phyloP scores from a whole-genome alignment of 2,888 invertebrate species.

The Cosmopolites sordidus region DNA sequence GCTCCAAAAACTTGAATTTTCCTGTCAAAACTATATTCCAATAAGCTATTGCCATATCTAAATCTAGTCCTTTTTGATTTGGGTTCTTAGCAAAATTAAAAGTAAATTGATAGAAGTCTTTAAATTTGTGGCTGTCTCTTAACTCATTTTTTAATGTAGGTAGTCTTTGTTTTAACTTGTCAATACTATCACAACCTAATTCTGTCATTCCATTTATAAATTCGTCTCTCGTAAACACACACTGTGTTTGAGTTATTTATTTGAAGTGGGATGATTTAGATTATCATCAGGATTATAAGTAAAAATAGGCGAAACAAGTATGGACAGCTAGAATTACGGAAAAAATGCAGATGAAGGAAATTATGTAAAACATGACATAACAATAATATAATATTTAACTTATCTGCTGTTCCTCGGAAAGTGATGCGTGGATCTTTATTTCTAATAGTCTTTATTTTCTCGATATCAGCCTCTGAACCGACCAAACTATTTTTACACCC shows the following conservation, averaged over 20 bases:
- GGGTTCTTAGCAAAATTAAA: constrained; percentile 98
- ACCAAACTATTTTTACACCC: no score
- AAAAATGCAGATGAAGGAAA: no score
- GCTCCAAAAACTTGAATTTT: constrained; percentile 87
- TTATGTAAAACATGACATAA: no score
- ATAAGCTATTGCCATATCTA: constrained; percentile 97
- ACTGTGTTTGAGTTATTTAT: constrained; percentile 93
- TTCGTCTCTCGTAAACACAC: constrained; percentile 95
- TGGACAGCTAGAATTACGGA: no score
- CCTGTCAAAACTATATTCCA: constrained; percentile 97
- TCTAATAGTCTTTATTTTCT: no score
- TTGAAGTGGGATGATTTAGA: no score
- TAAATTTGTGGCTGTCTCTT: constrained; percentile 83
- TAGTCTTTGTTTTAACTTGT: constrained; percentile 85
- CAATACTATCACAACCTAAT: constrained; percentile 85
- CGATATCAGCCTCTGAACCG: no score
- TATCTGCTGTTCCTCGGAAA: no score
- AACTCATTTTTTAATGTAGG: constrained; percentile 83
- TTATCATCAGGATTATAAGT: no score
- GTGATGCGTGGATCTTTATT: no score
- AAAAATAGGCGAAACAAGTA: no score
- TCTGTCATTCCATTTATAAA: constrained; percentile 60
- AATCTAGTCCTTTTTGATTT: constrained; percentile 91
- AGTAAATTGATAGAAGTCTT: constrained; percentile 97
- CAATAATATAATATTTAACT: no score